Conservation (phyloP, 2,888 invertebrate species). For the Proisotoma minuta region DNA sequence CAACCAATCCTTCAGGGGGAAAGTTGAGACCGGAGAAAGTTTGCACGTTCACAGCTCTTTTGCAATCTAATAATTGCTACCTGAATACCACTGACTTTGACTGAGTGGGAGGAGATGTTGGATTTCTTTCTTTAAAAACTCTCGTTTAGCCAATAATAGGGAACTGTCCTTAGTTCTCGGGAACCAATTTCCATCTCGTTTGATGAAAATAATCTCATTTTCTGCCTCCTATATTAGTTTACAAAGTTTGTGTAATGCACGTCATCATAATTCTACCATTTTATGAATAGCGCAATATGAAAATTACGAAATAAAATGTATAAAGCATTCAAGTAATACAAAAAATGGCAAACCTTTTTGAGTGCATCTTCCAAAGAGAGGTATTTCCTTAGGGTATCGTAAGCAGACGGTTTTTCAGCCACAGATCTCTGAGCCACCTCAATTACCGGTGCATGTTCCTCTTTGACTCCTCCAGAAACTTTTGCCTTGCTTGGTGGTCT, state of each 20-base stretch:
- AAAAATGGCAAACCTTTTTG: slow-evolving; percentile 40
- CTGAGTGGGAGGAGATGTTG: slow-evolving; percentile 2
- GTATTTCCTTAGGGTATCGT: slow-evolving; percentile 45
- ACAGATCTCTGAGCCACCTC: slow-evolving; percentile 33
- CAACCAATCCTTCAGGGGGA: no score
- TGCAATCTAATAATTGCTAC: no score
- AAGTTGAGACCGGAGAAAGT: no score
- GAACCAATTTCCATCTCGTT: neutral
- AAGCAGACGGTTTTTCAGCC: slow-evolving; percentile 45
- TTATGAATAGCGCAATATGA: neutral
- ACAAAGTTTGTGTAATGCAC: neutral
- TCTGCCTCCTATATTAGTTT: slow-evolving; percentile 3
- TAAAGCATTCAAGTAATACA: neutral
- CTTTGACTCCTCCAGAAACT: neutral
- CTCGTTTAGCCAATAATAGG: neutral
- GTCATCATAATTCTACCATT: no score
- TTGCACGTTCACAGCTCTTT: no score
- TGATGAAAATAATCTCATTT: neutral
- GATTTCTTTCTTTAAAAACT: slow-evolving; percentile 13
- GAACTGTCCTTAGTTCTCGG: neutral
- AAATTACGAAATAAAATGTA: neutral
- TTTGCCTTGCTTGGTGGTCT: slow-evolving; percentile 34
- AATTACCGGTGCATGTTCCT: slow-evolving; percentile 30
- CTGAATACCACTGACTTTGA: no score
- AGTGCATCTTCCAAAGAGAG: slow-evolving; percentile 45